These are phyloP conservation scores for Drosophila picticornis DNA, from an alignment of 2,888 invertebrate genomes.

Conservation along the genomic window DNA sequence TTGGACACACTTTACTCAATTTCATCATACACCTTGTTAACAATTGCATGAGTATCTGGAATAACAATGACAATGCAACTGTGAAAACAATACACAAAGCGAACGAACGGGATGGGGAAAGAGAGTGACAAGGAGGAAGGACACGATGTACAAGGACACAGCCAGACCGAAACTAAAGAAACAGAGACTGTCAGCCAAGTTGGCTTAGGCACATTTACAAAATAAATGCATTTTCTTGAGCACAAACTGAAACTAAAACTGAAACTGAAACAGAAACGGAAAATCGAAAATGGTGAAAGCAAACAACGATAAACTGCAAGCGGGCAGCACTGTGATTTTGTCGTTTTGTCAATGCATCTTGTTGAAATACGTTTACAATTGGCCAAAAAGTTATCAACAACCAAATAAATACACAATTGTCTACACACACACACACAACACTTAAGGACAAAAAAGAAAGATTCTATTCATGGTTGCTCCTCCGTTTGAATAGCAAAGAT, in stretches of 20 bases:
- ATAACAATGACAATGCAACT: slow-evolving; percentile 22
- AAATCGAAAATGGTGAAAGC: slow-evolving; percentile 40
- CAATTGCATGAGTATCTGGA: background rate
- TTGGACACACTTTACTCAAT: too few species aligned
- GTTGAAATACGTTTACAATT: slow-evolving; percentile 58
- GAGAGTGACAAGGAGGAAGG: slow-evolving; percentile 31
- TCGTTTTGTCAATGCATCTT: slow-evolving; percentile 29
- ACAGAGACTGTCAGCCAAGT: background rate
- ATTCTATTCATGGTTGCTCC: background rate
- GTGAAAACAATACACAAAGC: slow-evolving; percentile 40
- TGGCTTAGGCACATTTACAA: slow-evolving; percentile 18
- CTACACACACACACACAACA: slow-evolving; percentile 1
- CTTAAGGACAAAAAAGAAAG: background rate
- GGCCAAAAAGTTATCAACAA: slow-evolving; percentile 58
- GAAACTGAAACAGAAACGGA: slow-evolving; percentile 3
- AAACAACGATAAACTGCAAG: slow-evolving; percentile 58
- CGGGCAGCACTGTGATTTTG: slow-evolving; percentile 32
- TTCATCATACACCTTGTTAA: background rate
- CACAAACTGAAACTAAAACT: slow-evolving; percentile 1
- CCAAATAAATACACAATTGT: slow-evolving; percentile 48
- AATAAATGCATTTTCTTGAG: slow-evolving; percentile 30
- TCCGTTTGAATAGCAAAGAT: background rate
- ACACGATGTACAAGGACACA: slow-evolving; percentile 23
- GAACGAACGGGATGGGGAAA: background rate
- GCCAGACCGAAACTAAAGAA: slow-evolving; percentile 11